A percentile compares a stretch with the other conserved stretches of the same genome.
Conservation (phyloP, 2,888 invertebrate genomes). For the Synanthedon myopaeformis region DNA sequence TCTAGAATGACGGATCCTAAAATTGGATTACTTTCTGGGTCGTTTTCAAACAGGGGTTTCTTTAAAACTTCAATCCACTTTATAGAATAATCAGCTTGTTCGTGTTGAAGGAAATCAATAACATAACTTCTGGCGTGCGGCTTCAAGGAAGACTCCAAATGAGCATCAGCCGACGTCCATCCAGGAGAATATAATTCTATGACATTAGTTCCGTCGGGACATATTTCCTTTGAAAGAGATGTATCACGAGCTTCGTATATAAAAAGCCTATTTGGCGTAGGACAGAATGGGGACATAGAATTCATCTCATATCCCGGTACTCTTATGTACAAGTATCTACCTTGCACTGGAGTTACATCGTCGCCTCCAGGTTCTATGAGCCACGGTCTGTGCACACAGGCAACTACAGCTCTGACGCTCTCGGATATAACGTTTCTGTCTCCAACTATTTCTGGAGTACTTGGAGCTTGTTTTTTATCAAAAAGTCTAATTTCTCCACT, state of each 20-base stretch:
- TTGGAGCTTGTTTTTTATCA: conserved; percentile 67
- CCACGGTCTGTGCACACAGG: conserved; percentile 82
- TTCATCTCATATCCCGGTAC: conserved; percentile 74
- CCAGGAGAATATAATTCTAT: conserved; percentile 81
- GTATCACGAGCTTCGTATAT: conserved; percentile 79
- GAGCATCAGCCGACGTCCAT: conserved; percentile 67
- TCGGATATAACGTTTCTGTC: conserved; percentile 65
- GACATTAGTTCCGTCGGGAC: conserved; percentile 68
- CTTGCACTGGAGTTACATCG: conserved; percentile 68
- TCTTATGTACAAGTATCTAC: conserved; percentile 79
- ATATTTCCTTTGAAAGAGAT: conserved; percentile 73
- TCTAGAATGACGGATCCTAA: conserved; percentile 68
- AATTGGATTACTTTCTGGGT: conserved; percentile 60
- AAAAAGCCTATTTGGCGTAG: conserved; percentile 77
- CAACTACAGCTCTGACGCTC: conserved; percentile 65
- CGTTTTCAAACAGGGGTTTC: conserved; percentile 64
- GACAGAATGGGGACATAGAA: conserved; percentile 65
- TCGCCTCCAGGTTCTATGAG: conserved; percentile 82
- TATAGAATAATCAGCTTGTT: conserved; percentile 79
- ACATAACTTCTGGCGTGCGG: conserved; percentile 78
- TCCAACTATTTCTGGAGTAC: conserved; percentile 54
- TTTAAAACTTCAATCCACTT: conserved; percentile 85
- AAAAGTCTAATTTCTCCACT: conserved; percentile 80
- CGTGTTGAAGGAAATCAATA: conserved; percentile 80
- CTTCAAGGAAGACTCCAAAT: conserved; percentile 55